Evolutionary conservation across 2,888 invertebrate genomes (phyloP).

Genomic region (Acrobasis consociella): DNA sequence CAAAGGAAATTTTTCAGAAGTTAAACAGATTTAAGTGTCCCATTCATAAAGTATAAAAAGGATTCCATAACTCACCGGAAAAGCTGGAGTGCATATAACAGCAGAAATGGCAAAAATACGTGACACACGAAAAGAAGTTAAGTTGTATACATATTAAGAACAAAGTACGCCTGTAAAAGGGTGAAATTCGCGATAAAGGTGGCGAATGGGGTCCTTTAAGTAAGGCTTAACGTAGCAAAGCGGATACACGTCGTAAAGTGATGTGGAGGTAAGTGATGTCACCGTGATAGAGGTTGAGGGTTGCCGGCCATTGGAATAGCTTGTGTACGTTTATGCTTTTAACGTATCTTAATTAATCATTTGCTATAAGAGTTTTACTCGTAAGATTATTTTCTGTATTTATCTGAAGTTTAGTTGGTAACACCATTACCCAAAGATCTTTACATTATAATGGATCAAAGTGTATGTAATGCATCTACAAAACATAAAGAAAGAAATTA

Average conservation of each 20-base stretch:
- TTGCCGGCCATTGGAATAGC: constrained; percentile 26
- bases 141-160: constrained; percentile 15
- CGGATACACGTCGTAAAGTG: constrained; percentile 59
- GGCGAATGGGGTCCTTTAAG: constrained; percentile 44
- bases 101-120: constrained; percentile 4
- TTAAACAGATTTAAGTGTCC: constrained; percentile 16
- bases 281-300: constrained; percentile 43
- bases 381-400: no score
- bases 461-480: no score
- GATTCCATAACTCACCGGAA: constrained; percentile 8
- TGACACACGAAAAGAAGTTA: constrained; percentile 13
- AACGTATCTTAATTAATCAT: neutral
- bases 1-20: neutral
- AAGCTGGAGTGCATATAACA: constrained; percentile 14
- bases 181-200: constrained; percentile 49
- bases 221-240: constrained; percentile 49
- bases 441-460: no score
- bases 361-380: neutral
- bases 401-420: no score
- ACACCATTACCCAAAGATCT: no score
- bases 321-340: constrained; percentile 1
- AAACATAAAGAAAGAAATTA: no score
- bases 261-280: constrained; percentile 51
- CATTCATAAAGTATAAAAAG: constrained; percentile 26
- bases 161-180: constrained; percentile 36